A percentile compares a stretch with the other conserved stretches of the same genome.
Evolutionary conservation across 2,113 vertebrate species (phyloP).

Genomic region (Andinoacara biseriatus): DNA sequence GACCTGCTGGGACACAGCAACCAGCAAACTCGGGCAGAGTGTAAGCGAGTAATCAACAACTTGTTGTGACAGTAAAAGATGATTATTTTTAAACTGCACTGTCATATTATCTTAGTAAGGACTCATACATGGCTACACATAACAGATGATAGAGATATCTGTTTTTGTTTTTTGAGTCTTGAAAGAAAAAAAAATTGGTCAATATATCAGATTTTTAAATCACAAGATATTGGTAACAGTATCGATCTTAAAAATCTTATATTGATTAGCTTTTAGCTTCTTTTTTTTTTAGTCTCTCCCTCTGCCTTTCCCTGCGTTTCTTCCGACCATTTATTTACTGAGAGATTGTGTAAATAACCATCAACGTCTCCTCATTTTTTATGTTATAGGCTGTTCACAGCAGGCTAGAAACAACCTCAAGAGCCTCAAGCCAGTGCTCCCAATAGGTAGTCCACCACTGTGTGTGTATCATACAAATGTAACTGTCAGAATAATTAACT

Average conservation of each 20-base stretch:
- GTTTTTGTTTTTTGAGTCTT: no score
- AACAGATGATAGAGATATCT: not conserved
- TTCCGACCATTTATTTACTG: not conserved
- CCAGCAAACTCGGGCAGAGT: not conserved
- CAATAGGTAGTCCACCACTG: not conserved
- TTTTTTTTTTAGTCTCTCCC: not conserved
- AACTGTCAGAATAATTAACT: not conserved
- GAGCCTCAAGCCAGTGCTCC: not conserved
- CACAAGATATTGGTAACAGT: no score
- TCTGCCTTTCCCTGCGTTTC: not conserved
- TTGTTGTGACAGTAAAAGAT: not conserved
- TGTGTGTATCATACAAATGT: not conserved
- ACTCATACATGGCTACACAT: not conserved
- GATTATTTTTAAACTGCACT: slow-evolving; percentile 1
- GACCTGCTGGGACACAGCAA: not conserved
- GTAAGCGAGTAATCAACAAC: not conserved
- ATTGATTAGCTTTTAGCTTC: not conserved
- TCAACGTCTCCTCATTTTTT: no score
- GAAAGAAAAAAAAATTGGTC: no score
- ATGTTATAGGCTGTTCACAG: not conserved
- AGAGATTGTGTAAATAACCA: not conserved
- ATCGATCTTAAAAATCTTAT: no score
- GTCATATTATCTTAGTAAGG: not conserved
- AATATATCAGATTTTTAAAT: no score
- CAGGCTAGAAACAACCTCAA: not conserved